Base-by-base conservation (phyloP, 2,113 vertebrate species). In the Vireo altiloquus region DNA sequence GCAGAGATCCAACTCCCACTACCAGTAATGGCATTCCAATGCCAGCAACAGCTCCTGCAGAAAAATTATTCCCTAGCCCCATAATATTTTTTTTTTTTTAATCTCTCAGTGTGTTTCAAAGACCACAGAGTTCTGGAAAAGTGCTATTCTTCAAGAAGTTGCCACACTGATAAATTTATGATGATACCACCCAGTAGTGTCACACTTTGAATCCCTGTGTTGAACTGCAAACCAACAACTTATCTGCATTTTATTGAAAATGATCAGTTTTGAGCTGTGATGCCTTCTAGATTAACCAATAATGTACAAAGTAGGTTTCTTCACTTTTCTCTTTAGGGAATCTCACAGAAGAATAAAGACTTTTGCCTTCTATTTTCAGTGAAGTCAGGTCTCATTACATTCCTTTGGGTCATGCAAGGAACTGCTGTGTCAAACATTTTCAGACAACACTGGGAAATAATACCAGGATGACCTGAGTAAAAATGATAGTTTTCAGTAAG, bases 401-500 rank as follows among this genome's bases (percentile, higher is more conserved):
- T 66, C 50, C 60, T 95, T 82, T 97, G 82, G 82, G 85, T 92
- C 68, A 46, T 30, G 31, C 87, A 49, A 90, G 72, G 87, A 87
- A 88, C 80, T 77, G 63, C 91, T 77, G 53, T 87, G 95, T 94
- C 87, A 84, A 92, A 91, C 79, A 14, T 88, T 95, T 91, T 92
- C 95, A 95, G 90, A 61, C 31, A 53, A 46, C 16, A 3, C 60
- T 92, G 60, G 94, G 89, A 96, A 96, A 97, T 92, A 98, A 96
- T 88, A 80, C 80, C 39, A 82, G 75, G 49, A 86, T 85, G 82
- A 89, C 68, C 95, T 90, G 68, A 83, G 44, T 92, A 74, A 92
- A 97, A 96, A 95, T 88, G 96, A 63, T 33, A 35, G 53, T 71
- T 95, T 95, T 96, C 81, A 98, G 50, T 92, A 94, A 90, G 69